Percentiles rank a stretch among this genome's conserved stretches.
These are phyloP conservation scores for Drosophila mimetica DNA, from an alignment of 2,888 invertebrate species.

Conservation along the genomic window DNA sequence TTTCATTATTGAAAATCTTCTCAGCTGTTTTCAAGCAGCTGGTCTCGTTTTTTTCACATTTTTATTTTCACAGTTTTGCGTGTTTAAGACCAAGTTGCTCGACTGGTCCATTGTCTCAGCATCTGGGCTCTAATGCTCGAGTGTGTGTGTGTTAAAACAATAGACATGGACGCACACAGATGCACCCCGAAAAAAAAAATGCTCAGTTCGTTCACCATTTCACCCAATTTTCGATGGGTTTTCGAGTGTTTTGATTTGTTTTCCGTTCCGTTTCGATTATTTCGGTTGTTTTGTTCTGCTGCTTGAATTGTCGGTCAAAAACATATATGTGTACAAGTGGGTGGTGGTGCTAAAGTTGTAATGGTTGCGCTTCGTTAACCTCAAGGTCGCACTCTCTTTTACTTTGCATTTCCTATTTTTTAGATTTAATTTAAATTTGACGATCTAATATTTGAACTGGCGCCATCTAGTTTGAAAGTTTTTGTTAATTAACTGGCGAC, in stretches of 20 bases:
- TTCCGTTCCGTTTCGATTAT: constrained; percentile 26
- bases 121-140: constrained; percentile 6
- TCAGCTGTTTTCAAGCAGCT: constrained; percentile 44
- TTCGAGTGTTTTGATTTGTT: constrained; percentile 32
- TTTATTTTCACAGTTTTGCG: constrained; percentile 49
- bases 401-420: not conserved
- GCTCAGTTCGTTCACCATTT: constrained; percentile 70
- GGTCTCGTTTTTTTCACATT: constrained; percentile 56
- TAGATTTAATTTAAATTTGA: not conserved
- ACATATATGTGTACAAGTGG: not conserved
- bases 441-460: not conserved
- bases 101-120: constrained; percentile 61
- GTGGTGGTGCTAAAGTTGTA: not conserved
- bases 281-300: constrained; percentile 6
- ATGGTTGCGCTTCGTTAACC: constrained; percentile 6
- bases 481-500: not conserved
- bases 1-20: constrained; percentile 26
- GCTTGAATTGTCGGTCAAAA: not conserved
- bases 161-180: constrained; percentile 17
- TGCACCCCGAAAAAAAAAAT: constrained; percentile 17
- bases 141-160: constrained; percentile 37
- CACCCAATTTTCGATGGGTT: constrained; percentile 64
- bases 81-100: constrained; percentile 58
- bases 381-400: constrained; percentile 1
- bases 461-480: not conserved